Conservation (phyloP, 1,140 invertebrate genomes). For the Sinella curviseta region DNA sequence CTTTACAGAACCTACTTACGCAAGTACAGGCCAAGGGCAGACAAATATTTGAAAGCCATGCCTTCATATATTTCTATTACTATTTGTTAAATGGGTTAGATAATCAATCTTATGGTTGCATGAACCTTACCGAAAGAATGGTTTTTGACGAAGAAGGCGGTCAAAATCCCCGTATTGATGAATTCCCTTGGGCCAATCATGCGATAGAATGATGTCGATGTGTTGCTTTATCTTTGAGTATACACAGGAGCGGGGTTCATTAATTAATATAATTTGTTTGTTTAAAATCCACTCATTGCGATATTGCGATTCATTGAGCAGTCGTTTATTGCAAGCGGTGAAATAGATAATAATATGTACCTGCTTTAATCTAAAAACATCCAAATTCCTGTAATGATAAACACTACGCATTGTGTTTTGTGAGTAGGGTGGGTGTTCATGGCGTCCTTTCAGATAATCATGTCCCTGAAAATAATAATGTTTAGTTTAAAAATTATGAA, state of each 20-base stretch:
- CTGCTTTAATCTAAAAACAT: slow-evolving; percentile 80
- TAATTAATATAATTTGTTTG: slow-evolving; percentile 43
- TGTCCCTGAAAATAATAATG: slow-evolving; percentile 47
- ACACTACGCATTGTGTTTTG: slow-evolving; percentile 76
- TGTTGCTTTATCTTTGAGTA: slow-evolving; percentile 69
- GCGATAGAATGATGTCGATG: slow-evolving; percentile 88
- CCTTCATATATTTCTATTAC: no score
- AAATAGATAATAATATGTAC: no score
- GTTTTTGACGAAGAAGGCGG: slow-evolving; percentile 76
- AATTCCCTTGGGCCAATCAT: slow-evolving; percentile 94
- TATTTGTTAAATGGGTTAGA: no score
- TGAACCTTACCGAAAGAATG: slow-evolving; percentile 76
- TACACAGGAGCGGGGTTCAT: no score
- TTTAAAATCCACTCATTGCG: neutral
- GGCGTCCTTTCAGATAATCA: slow-evolving; percentile 83
- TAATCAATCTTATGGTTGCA: no score
- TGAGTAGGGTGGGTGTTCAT: slow-evolving; percentile 82
- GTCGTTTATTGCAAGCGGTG: neutral
- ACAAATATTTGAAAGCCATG: no score
- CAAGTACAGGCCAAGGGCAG: no score
- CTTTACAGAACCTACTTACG: no score
- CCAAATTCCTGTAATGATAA: slow-evolving; percentile 91
- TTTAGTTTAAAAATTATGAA: no score
- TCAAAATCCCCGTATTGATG: slow-evolving; percentile 81
- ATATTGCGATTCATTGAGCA: neutral